These are phyloP conservation scores for Gila robusta DNA, from an alignment of 2,797 vertebrate genomes.

Conservation along the genomic window DNA sequence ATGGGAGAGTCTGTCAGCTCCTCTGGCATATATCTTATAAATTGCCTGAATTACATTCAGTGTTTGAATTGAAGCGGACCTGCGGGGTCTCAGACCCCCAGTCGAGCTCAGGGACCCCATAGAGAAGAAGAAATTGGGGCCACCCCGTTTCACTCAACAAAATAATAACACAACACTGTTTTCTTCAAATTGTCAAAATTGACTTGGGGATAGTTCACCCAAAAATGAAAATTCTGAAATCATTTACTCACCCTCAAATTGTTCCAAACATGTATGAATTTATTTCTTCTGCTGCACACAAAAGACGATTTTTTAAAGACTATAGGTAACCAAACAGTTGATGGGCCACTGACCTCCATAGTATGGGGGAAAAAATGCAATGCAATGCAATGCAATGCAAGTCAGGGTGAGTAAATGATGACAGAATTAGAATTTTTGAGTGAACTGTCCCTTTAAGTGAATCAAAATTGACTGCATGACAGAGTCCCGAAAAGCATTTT, in stretches of 20 bases:
- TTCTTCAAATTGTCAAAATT: neutral
- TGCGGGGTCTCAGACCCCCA: neutral
- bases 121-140: neutral
- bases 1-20: conserved; percentile 37
- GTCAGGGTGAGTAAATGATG: neutral
- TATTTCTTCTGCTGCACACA: neutral
- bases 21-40: conserved; percentile 33
- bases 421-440: too few relatives aligned
- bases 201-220: neutral
- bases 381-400: too few relatives aligned
- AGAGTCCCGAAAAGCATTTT: neutral
- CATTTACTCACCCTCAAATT: neutral
- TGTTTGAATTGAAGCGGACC: neutral
- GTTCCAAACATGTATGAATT: neutral
- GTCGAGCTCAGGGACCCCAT: neutral
- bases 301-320: neutral
- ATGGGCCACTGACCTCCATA: too few relatives aligned
- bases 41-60: conserved; percentile 31
- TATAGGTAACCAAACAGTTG: neutral
- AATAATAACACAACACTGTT: neutral
- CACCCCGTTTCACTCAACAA: conserved; percentile 20
- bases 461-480: neutral
- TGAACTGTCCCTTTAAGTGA: neutral
- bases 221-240: neutral
- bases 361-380: too few relatives aligned